Percentiles rank a stretch among this genome's conserved stretches.
Evolutionary conservation across 2,797 vertebrate species (phyloP).

Genomic region (Trichosurus vulpecula): DNA sequence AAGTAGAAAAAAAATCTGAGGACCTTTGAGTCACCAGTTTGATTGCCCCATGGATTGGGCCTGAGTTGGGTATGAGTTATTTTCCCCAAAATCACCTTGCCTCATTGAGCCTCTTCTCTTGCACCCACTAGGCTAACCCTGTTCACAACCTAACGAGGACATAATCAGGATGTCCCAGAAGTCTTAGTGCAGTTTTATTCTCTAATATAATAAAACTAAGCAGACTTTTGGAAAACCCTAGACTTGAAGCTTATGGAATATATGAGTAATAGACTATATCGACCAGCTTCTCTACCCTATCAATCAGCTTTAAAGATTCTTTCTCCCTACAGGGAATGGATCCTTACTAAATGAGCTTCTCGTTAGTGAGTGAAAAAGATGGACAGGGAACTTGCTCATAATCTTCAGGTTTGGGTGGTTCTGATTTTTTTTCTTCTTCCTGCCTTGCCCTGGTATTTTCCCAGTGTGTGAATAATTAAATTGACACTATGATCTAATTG

Average conservation of each 20-base stretch:
- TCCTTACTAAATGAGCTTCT: neutral
- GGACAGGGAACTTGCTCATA: neutral
- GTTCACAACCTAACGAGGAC: neutral
- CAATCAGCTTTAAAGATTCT: neutral
- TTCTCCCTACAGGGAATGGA: neutral
- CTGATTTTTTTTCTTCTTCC: neutral
- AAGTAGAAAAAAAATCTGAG: neutral
- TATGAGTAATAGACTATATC: neutral
- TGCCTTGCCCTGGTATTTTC: neutral
- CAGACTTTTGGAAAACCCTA: neutral
- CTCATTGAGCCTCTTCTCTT: neutral
- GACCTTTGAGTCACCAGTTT: neutral
- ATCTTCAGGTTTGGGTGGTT: neutral
- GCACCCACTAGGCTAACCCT: neutral
- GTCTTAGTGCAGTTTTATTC: neutral
- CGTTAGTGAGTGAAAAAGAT: neutral
- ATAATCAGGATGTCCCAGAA: neutral
- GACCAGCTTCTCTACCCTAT: neutral
- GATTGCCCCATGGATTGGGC: neutral
- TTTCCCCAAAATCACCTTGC: neutral
- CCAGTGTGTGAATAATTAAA: neutral
- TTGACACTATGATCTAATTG: neutral
- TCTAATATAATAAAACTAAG: neutral
- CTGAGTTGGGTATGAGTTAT: neutral
- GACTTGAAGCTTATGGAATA: neutral